A percentile compares a stretch with the other conserved stretches of the same genome.
Evolutionary conservation across 2,113 vertebrate genomes (phyloP).

Genomic region (Melanostigma gelatinosum): DNA sequence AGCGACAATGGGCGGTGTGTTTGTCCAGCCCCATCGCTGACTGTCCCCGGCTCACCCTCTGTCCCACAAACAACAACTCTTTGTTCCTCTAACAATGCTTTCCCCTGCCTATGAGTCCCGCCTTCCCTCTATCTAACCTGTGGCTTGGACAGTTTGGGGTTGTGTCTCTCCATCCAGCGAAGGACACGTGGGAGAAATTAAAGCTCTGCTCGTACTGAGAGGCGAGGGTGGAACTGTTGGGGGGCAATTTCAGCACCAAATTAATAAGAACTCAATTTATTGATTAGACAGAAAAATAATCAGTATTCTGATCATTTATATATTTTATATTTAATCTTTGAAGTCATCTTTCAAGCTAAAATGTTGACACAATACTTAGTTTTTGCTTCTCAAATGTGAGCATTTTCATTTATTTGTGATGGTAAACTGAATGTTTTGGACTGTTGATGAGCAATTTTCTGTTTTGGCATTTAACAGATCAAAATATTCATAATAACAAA

Average conservation of each 20-base stretch:
- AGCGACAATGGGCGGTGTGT: conserved; percentile 56
- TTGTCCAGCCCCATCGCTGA: conserved; percentile 36
- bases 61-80: conserved; percentile 40
- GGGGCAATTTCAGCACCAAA: background rate
- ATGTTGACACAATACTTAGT: background rate
- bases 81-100: conserved; percentile 42
- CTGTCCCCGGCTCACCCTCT: conserved; percentile 28
- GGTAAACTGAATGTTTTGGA: background rate
- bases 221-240: background rate
- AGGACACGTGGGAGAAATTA: conserved; percentile 43
- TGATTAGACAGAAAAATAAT: background rate
- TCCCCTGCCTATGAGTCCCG: background rate
- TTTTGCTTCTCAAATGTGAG: background rate
- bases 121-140: conserved; percentile 42
- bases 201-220: conserved; percentile 15
- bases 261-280: background rate
- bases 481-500: background rate
- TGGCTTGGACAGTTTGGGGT: conserved; percentile 54
- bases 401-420: background rate
- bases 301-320: background rate
- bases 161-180: conserved; percentile 49
- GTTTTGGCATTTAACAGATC: background rate
- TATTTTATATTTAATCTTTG: background rate
- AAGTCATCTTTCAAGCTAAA: background rate
- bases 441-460: background rate